These are phyloP conservation scores for Idaea dimidiata DNA, from an alignment of 2,888 invertebrate genomes.

Conservation along the genomic window DNA sequence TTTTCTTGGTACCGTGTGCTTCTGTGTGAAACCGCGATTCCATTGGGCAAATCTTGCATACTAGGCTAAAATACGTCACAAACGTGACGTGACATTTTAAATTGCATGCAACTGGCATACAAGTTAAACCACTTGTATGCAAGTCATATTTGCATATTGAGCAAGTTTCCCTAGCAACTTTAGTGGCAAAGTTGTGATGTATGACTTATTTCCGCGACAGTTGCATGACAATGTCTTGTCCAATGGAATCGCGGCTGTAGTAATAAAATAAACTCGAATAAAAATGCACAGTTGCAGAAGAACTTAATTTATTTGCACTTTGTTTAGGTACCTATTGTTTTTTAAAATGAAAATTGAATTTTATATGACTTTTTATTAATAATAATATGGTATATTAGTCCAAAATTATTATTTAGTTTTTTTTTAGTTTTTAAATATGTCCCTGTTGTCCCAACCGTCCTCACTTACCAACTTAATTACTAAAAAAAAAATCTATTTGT, in stretches of 20 bases:
- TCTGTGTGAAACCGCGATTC: not conserved
- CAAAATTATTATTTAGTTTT: constrained; percentile 76
- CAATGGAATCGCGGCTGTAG: not conserved
- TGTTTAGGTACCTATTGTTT: constrained; percentile 64
- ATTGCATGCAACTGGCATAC: too few relatives aligned
- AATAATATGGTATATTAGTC: constrained; percentile 78
- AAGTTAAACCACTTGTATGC: too few relatives aligned
- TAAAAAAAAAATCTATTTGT: too few relatives aligned
- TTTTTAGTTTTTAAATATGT: constrained; percentile 53
- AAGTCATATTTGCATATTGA: too few relatives aligned
- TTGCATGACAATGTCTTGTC: not conserved
- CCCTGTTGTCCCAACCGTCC: too few relatives aligned
- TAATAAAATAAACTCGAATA: constrained; percentile 18
- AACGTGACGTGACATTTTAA: too few relatives aligned
- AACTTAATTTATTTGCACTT: constrained; percentile 14
- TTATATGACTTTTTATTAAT: constrained; percentile 79
- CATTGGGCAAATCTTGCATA: too few relatives aligned
- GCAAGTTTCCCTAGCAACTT: too few relatives aligned
- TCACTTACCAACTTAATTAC: too few relatives aligned
- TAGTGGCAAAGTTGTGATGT: too few relatives aligned
- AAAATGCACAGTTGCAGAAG: not conserved
- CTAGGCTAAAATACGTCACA: too few relatives aligned
- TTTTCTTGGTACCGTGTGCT: constrained; percentile 17
- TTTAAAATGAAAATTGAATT: constrained; percentile 72
- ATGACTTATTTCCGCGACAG: too few relatives aligned